Evolutionary conservation across 2,888 invertebrate species (phyloP).

Genomic region (Biston betularia): DNA sequence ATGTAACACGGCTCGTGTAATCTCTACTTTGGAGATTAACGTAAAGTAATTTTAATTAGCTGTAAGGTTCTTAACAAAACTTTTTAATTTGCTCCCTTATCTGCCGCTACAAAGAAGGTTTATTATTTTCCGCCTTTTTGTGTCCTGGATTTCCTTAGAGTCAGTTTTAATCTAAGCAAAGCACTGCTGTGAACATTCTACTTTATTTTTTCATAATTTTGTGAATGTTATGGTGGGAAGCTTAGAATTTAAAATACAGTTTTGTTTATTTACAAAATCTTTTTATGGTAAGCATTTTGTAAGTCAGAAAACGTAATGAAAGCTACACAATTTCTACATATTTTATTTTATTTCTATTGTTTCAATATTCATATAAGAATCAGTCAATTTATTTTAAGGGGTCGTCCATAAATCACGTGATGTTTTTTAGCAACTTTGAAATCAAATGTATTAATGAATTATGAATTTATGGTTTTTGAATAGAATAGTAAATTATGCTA

Average conservation of each 20-base stretch:
- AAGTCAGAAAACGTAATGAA: no score
- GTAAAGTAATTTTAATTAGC: conserved; percentile 42
- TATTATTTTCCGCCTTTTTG: conserved; percentile 25
- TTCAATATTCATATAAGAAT: no score
- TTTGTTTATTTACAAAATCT: neutral
- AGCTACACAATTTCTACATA: no score
- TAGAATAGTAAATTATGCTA: no score
- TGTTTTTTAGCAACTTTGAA: no score
- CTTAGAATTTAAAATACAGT: neutral
- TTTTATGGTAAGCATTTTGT: neutral
- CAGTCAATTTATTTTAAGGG: no score
- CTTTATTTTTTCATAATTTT: conserved; percentile 11
- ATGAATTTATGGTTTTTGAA: no score
- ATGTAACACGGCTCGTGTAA: conserved; percentile 25
- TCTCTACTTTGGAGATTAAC: conserved; percentile 35
- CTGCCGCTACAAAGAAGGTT: conserved; percentile 25
- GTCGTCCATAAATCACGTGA: no score
- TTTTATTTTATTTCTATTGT: no score
- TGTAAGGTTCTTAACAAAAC: conserved; percentile 34
- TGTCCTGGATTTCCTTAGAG: conserved; percentile 16
- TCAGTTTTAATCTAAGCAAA: conserved; percentile 2
- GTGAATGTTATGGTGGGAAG: neutral
- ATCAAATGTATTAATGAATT: no score
- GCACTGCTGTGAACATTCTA: conserved; percentile 5
- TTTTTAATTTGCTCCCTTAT: conserved; percentile 31